phyloP scores from a whole-genome alignment of 2,113 vertebrate genomes.

The Myrmophylax atrothorax region DNA sequence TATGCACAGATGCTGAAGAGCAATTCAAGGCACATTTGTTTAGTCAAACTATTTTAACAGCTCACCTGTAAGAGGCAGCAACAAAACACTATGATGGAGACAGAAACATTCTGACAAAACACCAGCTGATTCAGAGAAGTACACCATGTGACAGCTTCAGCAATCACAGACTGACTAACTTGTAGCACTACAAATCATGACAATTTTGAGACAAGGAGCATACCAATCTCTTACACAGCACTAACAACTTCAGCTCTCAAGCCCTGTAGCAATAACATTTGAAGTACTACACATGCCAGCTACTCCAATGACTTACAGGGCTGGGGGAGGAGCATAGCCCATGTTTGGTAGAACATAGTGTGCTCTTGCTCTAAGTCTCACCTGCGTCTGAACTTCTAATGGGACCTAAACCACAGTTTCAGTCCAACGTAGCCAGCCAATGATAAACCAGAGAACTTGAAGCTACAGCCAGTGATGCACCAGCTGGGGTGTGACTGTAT shows the following conservation, averaged over 20 bases:
- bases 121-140: background rate
- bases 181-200: background rate
- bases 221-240: background rate
- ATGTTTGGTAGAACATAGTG: background rate
- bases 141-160: background rate
- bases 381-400: background rate
- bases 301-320: background rate
- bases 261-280: background rate
- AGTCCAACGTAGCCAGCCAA: background rate
- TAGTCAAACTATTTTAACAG: background rate
- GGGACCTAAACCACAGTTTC: background rate
- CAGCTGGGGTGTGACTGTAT: background rate
- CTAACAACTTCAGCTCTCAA: background rate
- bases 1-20: background rate
- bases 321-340: accelerated
- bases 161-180: background rate
- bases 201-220: background rate
- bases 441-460: background rate
- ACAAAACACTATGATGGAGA: background rate
- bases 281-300: background rate
- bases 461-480: background rate
- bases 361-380: background rate
- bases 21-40: background rate
- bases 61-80: background rate
- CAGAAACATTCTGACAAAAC: background rate